Percentiles rank a stretch among this genome's conserved stretches.
These are phyloP conservation scores for Drosophila punjabiensis DNA, from an alignment of 1,140 invertebrate genomes.

Conservation along the genomic window DNA sequence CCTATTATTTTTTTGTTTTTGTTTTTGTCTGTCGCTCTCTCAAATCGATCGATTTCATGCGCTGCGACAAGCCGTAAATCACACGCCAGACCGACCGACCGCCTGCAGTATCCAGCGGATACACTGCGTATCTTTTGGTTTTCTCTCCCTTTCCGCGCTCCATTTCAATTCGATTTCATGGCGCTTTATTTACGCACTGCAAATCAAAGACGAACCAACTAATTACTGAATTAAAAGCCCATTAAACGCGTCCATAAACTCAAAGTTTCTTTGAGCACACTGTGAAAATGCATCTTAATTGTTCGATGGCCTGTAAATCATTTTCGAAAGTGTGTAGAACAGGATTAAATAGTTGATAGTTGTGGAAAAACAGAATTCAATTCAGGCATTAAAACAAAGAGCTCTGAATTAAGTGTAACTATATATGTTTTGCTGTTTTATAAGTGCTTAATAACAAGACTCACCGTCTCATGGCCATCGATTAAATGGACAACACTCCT, in stretches of 20 bases:
- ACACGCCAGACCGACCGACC: slow-evolving; percentile 55
- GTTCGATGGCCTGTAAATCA: slow-evolving; percentile 30
- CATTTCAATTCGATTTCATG: slow-evolving; percentile 59
- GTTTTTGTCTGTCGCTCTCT: slow-evolving; percentile 19
- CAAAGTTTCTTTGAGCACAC: slow-evolving; percentile 18
- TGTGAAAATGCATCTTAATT: slow-evolving; percentile 67
- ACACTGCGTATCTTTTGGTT: slow-evolving; percentile 24
- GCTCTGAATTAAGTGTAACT: too few species aligned
- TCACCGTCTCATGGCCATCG: slow-evolving; percentile 6
- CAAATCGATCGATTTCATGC: slow-evolving; percentile 79
- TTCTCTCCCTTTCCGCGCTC: slow-evolving; percentile 6
- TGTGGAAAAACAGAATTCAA: slow-evolving; percentile 32
- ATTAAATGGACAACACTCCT: slow-evolving; percentile 24
- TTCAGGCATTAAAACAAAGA: neutral
- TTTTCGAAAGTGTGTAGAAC: slow-evolving; percentile 57
- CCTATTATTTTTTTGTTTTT: slow-evolving; percentile 6
- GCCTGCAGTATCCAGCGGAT: slow-evolving; percentile 55
- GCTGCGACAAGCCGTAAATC: slow-evolving; percentile 78
- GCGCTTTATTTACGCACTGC: slow-evolving; percentile 48
- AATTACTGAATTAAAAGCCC: slow-evolving; percentile 79
- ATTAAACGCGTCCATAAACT: slow-evolving; percentile 55
- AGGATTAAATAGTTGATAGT: slow-evolving; percentile 29
- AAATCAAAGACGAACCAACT: slow-evolving; percentile 52
- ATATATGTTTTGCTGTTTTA: neutral
- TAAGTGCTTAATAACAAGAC: slow-evolving; percentile 6